Base-by-base conservation (phyloP, 1,140 invertebrate species). In the Meloidogyne exigua region DNA sequence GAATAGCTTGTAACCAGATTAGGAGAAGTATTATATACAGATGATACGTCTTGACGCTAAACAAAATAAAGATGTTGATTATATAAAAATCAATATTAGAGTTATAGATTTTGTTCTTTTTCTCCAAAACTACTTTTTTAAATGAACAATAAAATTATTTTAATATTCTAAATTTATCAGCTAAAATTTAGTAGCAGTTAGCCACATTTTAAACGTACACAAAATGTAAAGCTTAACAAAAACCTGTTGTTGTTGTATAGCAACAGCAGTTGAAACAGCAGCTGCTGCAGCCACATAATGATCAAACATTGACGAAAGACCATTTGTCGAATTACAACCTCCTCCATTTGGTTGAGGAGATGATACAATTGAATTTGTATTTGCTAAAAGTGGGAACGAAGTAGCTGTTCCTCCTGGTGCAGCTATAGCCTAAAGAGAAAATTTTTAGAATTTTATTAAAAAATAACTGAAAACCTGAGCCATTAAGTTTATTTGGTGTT, bases 401-500 rank as follows among this genome's bases (percentile, higher is more conserved):
- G 69, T 10, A 49, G 70, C 42, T 0, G 70, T 32, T 0, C n/a
- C 36, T 21, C 28, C 63, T 18, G 49, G 70, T 15, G 28, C 10
- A 21, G 21, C 70, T 15, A 72, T 72, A 57, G 68, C 68, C 68
- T 69, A 69, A 69, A 69, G 18, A 28, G 5, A n/a, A 26, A 28
- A 32, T 69, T 69, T 25, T 0, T 25, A 42, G 26, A 68, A 5
- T 36, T 32, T 68, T n/a, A 23, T 9, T 18, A 3, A 11, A 68
- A 25, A 25, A 18, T 15, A 32, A n/a, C n/a, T n/a, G n/a, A n/a
- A 49, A 49, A 69, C 68, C 68, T 69, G 68, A 44, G 70, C 70
- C 70, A 72, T 72, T 21, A 72, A 63, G n/a, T 32, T 72, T 49
- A 72, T 25, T 32, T 72, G 70, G 25, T 72, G 70, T 25, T 72